Evolutionary conservation across 2,888 invertebrate genomes (phyloP).

Genomic region (Noctua fimbriata): DNA sequence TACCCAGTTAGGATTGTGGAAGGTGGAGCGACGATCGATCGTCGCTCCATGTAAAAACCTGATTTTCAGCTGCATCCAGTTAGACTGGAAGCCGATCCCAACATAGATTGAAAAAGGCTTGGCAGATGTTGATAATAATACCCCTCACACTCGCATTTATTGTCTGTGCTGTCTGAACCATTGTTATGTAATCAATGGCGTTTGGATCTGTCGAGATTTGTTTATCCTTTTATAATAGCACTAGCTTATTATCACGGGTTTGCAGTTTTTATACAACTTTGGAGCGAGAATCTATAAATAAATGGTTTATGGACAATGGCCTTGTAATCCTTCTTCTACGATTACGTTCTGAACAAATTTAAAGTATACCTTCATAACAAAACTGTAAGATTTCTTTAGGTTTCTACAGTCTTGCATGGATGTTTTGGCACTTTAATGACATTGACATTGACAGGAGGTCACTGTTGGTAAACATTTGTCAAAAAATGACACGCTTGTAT

Average conservation of each 20-base stretch:
- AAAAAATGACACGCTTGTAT: no score
- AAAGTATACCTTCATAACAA: neutral
- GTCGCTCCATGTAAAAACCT: neutral
- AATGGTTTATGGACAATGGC: neutral
- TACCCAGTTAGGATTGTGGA: neutral
- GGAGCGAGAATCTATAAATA: neutral
- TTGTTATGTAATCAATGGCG: constrained; percentile 61
- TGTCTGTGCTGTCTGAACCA: constrained; percentile 30
- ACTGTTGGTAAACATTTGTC: no score
- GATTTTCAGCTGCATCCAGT: neutral
- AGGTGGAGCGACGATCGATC: no score
- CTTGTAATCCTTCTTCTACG: neutral
- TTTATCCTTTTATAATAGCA: constrained; percentile 18
- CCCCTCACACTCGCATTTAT: constrained; percentile 31
- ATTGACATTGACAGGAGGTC: no score
- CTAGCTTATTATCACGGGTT: neutral
- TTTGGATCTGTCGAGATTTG: constrained; percentile 41
- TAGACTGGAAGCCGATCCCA: neutral
- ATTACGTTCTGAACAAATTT: neutral
- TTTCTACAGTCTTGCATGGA: neutral
- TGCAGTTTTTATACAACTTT: constrained; percentile 19
- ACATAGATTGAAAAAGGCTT: neutral
- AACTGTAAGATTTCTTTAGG: neutral
- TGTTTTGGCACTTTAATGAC: neutral
- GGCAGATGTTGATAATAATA: neutral